Evolutionary conservation across 2,113 vertebrate genomes (phyloP), one percentile per base, ranked within the genome.

Genomic region (Megaleporinus macrocephalus): DNA sequence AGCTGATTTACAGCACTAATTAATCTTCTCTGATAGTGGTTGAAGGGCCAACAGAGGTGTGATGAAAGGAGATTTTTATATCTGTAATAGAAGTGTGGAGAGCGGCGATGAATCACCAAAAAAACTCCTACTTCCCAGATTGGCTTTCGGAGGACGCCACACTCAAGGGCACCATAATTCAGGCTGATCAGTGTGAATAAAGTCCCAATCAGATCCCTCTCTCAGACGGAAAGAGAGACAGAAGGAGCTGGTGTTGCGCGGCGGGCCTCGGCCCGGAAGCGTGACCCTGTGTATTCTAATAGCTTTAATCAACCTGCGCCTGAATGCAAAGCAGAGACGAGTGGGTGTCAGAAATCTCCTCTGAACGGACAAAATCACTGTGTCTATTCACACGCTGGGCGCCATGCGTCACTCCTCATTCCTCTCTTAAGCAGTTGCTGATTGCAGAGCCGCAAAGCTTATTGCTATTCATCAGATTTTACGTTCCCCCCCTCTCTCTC

Each of bases 61-160:
- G 53, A 85, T 79, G 85, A 86, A 78, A 80, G 53, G 75, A 78
- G 78, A 77, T 85, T 83, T 86, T 83, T 84, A 86, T 83, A 86
- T 77, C 84, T 84, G 72, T 83, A 85, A 85, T 79, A 85, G 73
- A 83, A 84, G 36, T 51, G 51, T 27, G 61, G 51, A 61, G 51
- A 73, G 63, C 47, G 27, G 65, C 72, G 75, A 81, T 89, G 80
- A 81, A 83, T 85, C 75, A 86, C 84, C 65, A 63, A 49, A 47
- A 81, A 76, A 61, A 26, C 81, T 80, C 76, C 68, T 76, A 73
- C 78, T 84, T 78, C 78, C 30, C 59, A 86, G 81, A 83, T 85
- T 83, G 78, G 49, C 75, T 74, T 78, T 73, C 49, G 66, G 65
- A 63, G 73, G 62, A 85, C 78, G 61, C 68, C 78, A 61, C 78